phyloP scores from a whole-genome alignment of 2,113 vertebrate genomes.

The Okapia johnstoni region DNA sequence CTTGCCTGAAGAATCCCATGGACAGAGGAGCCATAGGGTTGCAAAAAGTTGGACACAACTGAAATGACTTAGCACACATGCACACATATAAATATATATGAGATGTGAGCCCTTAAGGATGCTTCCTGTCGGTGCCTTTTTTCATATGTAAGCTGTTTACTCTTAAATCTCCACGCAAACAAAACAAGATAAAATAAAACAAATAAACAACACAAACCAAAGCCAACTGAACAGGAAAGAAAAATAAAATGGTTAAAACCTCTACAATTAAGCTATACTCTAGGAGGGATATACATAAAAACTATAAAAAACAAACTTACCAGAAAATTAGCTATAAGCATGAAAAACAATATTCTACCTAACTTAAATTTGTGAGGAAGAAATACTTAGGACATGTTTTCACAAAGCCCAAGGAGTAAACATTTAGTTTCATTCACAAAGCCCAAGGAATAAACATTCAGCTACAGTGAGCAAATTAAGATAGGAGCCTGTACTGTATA shows the following conservation, averaged over 20 bases:
- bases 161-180: neutral
- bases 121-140: neutral
- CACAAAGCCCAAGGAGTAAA: neutral
- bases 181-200: neutral
- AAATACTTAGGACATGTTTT: neutral
- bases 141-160: neutral
- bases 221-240: neutral
- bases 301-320: neutral
- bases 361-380: neutral
- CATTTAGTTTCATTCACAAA: neutral
- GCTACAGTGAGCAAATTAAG: neutral
- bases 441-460: neutral
- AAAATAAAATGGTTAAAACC: neutral
- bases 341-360: neutral
- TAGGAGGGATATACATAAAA: neutral
- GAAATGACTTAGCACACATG: neutral
- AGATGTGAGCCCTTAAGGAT: neutral
- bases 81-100: neutral
- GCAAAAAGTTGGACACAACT: neutral
- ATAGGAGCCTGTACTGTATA: rapidly evolving
- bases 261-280: neutral
- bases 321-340: neutral
- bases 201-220: neutral
- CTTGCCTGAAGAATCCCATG: neutral
- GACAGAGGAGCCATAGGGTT: neutral